A percentile compares a stretch with the other conserved stretches of the same genome.
phyloP scores from a whole-genome alignment of 1,140 invertebrate species.

The Acromyrmex echinatior region DNA sequence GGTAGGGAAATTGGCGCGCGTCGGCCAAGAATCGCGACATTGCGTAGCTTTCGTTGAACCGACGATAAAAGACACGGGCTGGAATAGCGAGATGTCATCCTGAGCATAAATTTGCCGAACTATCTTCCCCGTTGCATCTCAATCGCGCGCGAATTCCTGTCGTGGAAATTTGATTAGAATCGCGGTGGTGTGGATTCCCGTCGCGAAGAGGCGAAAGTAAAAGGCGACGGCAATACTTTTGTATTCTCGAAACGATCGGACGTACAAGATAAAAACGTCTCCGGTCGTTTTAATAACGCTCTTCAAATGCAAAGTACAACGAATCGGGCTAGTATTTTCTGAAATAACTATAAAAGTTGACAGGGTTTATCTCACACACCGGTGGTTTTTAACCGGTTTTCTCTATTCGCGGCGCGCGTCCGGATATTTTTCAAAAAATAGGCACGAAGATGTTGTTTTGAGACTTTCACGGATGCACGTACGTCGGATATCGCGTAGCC shows the following conservation, averaged over 20 bases:
- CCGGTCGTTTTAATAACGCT: constrained; percentile 39
- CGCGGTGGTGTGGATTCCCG: not conserved
- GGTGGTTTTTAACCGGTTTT: constrained; percentile 67
- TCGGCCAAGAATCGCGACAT: not conserved
- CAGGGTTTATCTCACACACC: constrained; percentile 56
- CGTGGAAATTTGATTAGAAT: constrained; percentile 29
- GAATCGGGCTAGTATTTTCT: constrained; percentile 53
- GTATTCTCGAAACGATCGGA: not conserved
- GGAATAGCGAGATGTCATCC: not conserved
- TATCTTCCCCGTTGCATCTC: not conserved
- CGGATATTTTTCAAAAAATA: constrained; percentile 39
- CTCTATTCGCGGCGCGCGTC: constrained; percentile 53
- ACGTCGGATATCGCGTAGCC: constrained; percentile 30
- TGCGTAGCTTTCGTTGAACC: not conserved
- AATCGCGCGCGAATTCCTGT: constrained; percentile 18
- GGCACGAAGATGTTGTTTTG: constrained; percentile 15
- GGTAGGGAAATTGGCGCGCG: constrained; percentile 34
- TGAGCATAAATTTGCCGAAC: constrained; percentile 21
- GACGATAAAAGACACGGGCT: constrained; percentile 19
- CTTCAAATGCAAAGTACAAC: constrained; percentile 28
- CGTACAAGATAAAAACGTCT: constrained; percentile 10
- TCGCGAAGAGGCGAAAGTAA: constrained; percentile 38
- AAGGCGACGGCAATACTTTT: constrained; percentile 30
- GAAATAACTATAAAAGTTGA: constrained; percentile 65
- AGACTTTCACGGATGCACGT: not conserved